phyloP scores from a whole-genome alignment of 64 coral and sea anemone genomes.

The Exaiptasia diaphana region DNA sequence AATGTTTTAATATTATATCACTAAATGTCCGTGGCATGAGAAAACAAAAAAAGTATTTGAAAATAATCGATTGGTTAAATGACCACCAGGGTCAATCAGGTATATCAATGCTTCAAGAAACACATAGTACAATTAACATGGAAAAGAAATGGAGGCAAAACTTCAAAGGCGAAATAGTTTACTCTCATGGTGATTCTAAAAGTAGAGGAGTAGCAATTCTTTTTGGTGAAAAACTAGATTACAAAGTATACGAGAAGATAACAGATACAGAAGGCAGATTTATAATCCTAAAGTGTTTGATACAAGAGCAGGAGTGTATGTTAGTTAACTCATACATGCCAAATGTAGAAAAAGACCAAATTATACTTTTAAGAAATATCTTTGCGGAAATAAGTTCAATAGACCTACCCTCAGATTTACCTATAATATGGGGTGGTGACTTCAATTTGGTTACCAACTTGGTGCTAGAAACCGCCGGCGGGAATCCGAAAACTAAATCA shows the following conservation, averaged over 20 bases:
- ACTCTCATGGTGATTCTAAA: neutral
- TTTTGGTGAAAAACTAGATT: neutral
- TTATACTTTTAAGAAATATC: neutral
- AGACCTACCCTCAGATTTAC: neutral
- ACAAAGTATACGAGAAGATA: neutral
- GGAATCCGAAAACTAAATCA: constrained; percentile 9
- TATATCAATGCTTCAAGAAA: neutral
- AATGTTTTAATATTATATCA: neutral
- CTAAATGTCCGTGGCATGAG: neutral
- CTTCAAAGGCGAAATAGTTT: neutral
- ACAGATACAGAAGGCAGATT: neutral
- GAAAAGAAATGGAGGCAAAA: neutral
- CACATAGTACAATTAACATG: neutral
- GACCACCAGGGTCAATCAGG: neutral
- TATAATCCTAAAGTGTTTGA: neutral
- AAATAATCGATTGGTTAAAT: neutral
- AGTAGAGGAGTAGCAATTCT: neutral
- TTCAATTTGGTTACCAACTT: constrained; percentile 22
- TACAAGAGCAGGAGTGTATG: constrained; percentile 5
- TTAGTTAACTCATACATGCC: constrained; percentile 35
- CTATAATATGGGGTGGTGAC: constrained; percentile 34
- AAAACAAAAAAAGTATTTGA: neutral
- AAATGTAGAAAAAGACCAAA: constrained; percentile 7
- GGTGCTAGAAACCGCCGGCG: neutral
- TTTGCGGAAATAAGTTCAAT: neutral